Evolutionary conservation across 2,113 vertebrate species (phyloP).

Genomic region (Odobenus rosmarus): DNA sequence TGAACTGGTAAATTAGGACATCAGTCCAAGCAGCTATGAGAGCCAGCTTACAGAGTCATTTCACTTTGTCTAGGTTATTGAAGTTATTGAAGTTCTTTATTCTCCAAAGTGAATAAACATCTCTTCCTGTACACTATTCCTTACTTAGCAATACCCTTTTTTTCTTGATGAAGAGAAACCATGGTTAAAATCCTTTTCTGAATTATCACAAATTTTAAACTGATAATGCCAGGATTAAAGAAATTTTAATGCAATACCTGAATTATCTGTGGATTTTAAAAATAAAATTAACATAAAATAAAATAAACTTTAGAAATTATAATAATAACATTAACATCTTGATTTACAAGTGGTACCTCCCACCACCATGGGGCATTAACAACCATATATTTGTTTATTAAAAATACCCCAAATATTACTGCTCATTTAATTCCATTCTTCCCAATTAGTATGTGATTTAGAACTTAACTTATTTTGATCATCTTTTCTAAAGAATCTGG

Average conservation of each 20-base stretch:
- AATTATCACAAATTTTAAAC: conserved; percentile 28
- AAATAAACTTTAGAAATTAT: not conserved
- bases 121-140: not conserved
- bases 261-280: conserved; percentile 5
- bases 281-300: not conserved
- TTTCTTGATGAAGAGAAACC: conserved; percentile 15
- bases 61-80: not conserved
- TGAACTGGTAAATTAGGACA: conserved; percentile 12
- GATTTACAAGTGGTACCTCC: not conserved
- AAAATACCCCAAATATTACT: not conserved
- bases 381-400: not conserved
- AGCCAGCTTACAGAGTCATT: not conserved
- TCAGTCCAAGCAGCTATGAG: not conserved
- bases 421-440: conserved; percentile 10
- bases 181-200: not conserved
- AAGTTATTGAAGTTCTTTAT: conserved; percentile 18
- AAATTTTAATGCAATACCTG: conserved; percentile 24
- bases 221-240: not conserved
- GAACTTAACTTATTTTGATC: conserved; percentile 7
- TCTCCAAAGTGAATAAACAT: not conserved
- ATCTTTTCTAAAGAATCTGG: not conserved
- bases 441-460: not conserved
- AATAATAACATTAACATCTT: not conserved
- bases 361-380: not conserved
- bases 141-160: not conserved